phyloP scores from a whole-genome alignment of 2,888 invertebrate genomes.

The Gryllus longicercus region DNA sequence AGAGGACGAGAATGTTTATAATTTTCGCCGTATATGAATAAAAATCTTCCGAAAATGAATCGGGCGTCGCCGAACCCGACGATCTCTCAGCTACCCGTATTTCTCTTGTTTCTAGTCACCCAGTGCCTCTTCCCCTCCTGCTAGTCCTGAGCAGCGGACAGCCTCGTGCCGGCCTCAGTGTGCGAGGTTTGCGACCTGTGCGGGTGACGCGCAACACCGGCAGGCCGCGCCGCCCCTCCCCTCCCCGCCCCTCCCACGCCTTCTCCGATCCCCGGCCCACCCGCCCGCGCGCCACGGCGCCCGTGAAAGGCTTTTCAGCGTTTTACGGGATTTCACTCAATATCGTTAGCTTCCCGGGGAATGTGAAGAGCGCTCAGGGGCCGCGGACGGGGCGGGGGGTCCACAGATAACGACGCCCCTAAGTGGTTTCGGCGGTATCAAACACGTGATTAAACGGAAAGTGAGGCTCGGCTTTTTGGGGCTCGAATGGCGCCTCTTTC shows the following conservation, averaged over 20 bases:
- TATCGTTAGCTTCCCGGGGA: slow-evolving; percentile 6
- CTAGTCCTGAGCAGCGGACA: background rate
- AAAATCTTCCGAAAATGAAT: no score
- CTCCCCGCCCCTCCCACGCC: no score
- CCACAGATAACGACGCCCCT: background rate
- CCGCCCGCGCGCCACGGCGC: background rate
- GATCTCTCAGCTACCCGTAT: no score
- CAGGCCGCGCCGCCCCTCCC: no score
- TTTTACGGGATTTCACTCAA: slow-evolving; percentile 17
- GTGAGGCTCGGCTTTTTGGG: background rate
- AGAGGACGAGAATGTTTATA: no score
- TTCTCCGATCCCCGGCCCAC: no score
- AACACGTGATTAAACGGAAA: background rate
- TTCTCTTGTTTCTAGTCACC: no score
- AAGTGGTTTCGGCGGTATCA: background rate
- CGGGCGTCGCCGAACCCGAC: no score
- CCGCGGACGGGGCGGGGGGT: background rate
- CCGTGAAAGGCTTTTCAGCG: background rate
- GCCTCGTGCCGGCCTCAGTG: background rate
- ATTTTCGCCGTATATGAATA: no score
- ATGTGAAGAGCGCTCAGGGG: background rate
- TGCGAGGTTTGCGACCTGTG: background rate
- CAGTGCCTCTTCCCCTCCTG: background rate
- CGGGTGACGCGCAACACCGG: no score
- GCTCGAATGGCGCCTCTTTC: background rate